phyloP scores from a whole-genome alignment of 2,888 invertebrate species.

The Ecliptopera silaceata region DNA sequence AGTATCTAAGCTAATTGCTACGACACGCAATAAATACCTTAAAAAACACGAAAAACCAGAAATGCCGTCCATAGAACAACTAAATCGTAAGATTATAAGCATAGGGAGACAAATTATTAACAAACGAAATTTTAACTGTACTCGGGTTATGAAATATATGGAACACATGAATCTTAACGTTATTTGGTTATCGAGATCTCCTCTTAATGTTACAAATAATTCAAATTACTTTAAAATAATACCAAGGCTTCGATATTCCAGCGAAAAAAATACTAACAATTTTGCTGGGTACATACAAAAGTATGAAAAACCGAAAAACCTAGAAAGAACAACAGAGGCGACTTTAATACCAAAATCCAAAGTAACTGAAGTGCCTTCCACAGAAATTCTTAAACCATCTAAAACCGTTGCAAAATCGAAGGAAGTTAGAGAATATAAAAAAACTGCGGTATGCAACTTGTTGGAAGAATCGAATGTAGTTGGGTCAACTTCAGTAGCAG shows the following conservation, averaged over 20 bases:
- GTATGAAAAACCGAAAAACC: constrained; percentile 14
- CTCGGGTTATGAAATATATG: constrained; percentile 63
- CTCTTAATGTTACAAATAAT: constrained; percentile 36
- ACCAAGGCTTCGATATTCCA: constrained; percentile 45
- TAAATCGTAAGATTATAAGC: constrained; percentile 69
- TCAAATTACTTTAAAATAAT: constrained; percentile 55
- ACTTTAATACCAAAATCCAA: neutral
- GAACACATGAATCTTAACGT: constrained; percentile 64
- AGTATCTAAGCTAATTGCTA: constrained; percentile 5
- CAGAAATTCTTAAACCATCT: neutral
- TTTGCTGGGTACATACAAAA: constrained; percentile 40
- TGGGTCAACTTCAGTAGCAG: neutral
- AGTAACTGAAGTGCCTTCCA: too few relatives aligned
- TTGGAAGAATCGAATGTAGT: neutral
- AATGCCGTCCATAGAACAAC: constrained; percentile 37
- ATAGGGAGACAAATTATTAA: constrained; percentile 68
- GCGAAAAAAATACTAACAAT: constrained; percentile 35
- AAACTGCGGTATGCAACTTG: neutral
- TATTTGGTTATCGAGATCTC: constrained; percentile 51
- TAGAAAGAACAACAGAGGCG: neutral
- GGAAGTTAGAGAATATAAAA: neutral
- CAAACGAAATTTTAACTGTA: constrained; percentile 56
- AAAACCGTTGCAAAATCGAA: neutral
- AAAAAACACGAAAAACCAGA: constrained; percentile 12
- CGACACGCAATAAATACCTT: constrained; percentile 6